Base-by-base conservation (phyloP, 2,888 invertebrate genomes). In the Cheilosia scutellata region DNA sequence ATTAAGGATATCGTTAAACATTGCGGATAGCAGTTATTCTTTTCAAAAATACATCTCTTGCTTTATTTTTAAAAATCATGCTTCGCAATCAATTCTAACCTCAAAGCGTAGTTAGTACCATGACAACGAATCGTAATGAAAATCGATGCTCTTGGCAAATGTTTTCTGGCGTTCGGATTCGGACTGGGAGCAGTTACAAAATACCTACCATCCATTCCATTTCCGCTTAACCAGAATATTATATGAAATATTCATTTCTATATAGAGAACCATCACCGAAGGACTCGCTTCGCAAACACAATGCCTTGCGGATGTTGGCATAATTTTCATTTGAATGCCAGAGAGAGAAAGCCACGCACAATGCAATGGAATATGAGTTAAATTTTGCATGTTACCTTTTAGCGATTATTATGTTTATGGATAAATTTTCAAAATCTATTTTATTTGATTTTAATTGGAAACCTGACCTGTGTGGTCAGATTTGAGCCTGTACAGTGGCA, bases 211-310 rank as follows among this genome's bases (percentile, higher is more conserved):
- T 55, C 40, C 16, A n/a, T 72, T 42, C 31, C 51, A 72, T 42
- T 62, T 49, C 33, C 60, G 16, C 53, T 27, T 53, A 31, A 72
- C 53, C 72, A 53, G 49, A 53, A 51, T 27, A 70, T 7, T 31
- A 31, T 29, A 5, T 55, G 13, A 31, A 55, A 55, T 44, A 44
- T 72, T 58, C 27, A 47, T 16, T 58, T 58, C 11, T 2, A 60
- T 20, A 16, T 20, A 20, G 37, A 9, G 40, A 31, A 13, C 11
- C 13, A 33, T 40, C 58, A 71, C 9, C 9, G 33, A 33, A 33
- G 33, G 33, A 33, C 29, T 37, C 11, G 11, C 4, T 3, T 37
- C 11, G 4, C 11, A 37, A 37, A 37, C 37, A 37, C 37, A 37
- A 11, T 37, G 40, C 62, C 27, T 40, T 13, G 20, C 62, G 62